Conservation (phyloP, 1,140 invertebrate genomes). For the Gonioctena quinquepunctata region DNA sequence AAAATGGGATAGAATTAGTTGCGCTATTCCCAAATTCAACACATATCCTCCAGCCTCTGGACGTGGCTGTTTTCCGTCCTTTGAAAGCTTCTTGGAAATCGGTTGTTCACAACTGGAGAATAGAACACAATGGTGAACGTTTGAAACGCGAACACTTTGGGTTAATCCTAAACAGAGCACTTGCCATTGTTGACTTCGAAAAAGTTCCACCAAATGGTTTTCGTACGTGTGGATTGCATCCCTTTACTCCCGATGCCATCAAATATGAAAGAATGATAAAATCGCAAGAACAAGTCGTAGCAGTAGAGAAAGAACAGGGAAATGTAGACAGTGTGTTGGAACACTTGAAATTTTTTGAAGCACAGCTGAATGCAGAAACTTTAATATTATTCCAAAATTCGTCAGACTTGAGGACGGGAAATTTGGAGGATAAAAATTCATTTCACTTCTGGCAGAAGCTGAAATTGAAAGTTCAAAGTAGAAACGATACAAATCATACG, state of each 20-base stretch:
- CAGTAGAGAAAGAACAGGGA: neutral
- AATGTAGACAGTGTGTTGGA: neutral
- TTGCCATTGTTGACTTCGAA: neutral
- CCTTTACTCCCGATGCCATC: constrained; percentile 29
- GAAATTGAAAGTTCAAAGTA: neutral
- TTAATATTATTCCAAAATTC: neutral
- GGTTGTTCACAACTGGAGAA: constrained; percentile 12
- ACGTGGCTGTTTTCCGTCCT: constrained; percentile 23
- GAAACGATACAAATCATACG: neutral
- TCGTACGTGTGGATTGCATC: constrained; percentile 33
- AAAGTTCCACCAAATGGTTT: constrained; percentile 32
- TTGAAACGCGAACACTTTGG: neutral
- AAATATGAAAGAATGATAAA: constrained; percentile 1
- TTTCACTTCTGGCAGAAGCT: neutral
- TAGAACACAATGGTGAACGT: neutral
- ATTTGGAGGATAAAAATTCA: neutral
- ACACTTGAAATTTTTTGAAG: neutral
- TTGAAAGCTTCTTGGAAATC: constrained; percentile 22
- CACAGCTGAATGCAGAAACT: neutral
- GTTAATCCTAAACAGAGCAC: neutral
- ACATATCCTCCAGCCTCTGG: constrained; percentile 29
- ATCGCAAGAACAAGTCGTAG: neutral
- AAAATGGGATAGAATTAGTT: constrained; percentile 32
- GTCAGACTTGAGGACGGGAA: neutral
- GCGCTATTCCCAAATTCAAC: constrained; percentile 29